A percentile compares a stretch with the other conserved stretches of the same genome.
Conservation (phyloP, 37 sponge, comb jelly and placozoan species). For the Axinella damicornis region DNA sequence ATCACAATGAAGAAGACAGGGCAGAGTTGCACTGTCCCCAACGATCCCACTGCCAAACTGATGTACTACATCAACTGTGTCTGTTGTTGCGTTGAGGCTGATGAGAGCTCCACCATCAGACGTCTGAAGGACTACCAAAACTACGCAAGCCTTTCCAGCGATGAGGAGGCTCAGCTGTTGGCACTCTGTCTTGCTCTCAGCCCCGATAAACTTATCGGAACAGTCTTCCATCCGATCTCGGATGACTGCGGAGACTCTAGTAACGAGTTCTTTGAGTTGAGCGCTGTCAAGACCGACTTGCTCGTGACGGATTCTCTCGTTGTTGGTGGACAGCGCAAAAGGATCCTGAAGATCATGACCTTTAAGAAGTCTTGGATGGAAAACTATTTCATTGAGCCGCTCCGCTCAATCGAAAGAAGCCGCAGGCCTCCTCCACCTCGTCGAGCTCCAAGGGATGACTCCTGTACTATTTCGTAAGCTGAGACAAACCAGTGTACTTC, state of each 20-base stretch:
- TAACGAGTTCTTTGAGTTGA: conserved; percentile 45
- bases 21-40: conserved; percentile 17
- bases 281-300: conserved; percentile 42
- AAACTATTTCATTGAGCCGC: conserved; percentile 22
- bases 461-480: no score
- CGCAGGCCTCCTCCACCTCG: neutral
- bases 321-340: conserved; percentile 47
- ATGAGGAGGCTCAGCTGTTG: conserved; percentile 36
- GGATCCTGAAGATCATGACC: conserved; percentile 44
- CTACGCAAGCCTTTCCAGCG: conserved; percentile 30
- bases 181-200: conserved; percentile 36
- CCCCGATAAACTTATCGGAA: conserved; percentile 50
- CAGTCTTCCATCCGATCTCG: conserved; percentile 20
- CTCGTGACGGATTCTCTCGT: conserved; percentile 46
- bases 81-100: conserved; percentile 37
- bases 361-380: conserved; percentile 49
- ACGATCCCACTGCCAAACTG: conserved; percentile 33
- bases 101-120: neutral
- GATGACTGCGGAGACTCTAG: conserved; percentile 10
- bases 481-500: no score
- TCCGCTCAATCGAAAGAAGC: conserved; percentile 12
- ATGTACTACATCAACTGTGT: conserved; percentile 64
- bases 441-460: no score
- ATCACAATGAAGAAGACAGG: conserved; percentile 33
- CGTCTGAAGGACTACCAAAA: conserved; percentile 36